Evolutionary conservation across 2,888 invertebrate genomes (phyloP).

Genomic region (Spisula solida): DNA sequence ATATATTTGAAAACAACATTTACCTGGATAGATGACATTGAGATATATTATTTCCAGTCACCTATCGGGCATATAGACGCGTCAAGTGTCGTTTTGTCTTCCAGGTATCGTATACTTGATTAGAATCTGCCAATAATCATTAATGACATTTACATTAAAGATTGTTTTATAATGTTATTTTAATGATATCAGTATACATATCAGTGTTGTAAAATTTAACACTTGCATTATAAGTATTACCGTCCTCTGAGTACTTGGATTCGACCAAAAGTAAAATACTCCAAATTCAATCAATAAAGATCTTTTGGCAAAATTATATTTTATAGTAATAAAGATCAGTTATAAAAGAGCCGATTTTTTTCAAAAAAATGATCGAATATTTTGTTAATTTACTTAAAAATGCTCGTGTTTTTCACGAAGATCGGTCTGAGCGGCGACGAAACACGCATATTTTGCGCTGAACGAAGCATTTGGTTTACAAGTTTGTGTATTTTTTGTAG

Average conservation of each 20-base stretch:
- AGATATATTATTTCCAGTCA: too few species aligned
- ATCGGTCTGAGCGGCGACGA: slow-evolving; percentile 6
- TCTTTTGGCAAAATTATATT: not conserved
- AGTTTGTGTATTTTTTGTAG: not conserved
- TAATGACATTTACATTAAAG: not conserved
- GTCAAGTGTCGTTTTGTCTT: not conserved
- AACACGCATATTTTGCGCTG: not conserved
- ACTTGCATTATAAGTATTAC: not conserved
- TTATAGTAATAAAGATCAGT: not conserved
- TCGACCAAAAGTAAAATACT: not conserved
- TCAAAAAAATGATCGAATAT: not conserved
- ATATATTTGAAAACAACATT: too few species aligned
- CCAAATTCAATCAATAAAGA: not conserved
- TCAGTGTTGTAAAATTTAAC: not conserved
- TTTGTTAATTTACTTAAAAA: not conserved
- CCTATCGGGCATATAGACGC: not conserved
- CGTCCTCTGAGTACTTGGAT: not conserved
- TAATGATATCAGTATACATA: not conserved
- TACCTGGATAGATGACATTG: too few species aligned
- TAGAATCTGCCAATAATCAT: not conserved
- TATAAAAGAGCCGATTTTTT: not conserved
- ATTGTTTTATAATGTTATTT: not conserved
- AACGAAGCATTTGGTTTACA: not conserved
- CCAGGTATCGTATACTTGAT: not conserved
- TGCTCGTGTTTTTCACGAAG: not conserved